A percentile compares a stretch with the other conserved stretches of the same genome.
Conservation (phyloP, 2,797 vertebrate genomes). For the Acrossocheilus fasciatus region DNA sequence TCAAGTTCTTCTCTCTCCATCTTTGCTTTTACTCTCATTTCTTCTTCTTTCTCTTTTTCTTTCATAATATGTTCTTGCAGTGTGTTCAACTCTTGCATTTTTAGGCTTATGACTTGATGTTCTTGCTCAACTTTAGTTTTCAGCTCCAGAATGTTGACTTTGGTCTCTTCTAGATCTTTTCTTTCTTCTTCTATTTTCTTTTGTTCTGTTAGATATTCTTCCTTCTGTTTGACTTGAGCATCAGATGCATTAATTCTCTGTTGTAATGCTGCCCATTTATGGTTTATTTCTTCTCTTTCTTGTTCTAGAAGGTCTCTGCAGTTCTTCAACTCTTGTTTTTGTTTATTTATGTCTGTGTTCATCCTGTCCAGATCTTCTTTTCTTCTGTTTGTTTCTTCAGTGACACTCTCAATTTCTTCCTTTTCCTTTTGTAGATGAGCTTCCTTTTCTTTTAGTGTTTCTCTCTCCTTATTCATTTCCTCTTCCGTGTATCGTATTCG, state of each 20-base stretch:
- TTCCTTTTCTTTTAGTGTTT: slow-evolving; percentile 19
- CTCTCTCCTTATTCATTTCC: neutral
- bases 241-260: neutral
- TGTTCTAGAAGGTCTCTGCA: neutral
- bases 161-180: neutral
- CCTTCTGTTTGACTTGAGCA: neutral
- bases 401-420: neutral
- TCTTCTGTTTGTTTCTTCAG: slow-evolving; percentile 13
- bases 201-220: neutral
- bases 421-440: neutral
- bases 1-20: neutral
- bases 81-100: neutral
- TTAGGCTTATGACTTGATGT: neutral
- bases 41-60: slow-evolving; percentile 12
- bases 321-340: neutral
- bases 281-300: neutral
- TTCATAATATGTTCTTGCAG: slow-evolving; percentile 16
- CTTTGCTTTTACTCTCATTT: neutral
- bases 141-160: neutral
- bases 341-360: neutral
- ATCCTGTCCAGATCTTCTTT: neutral
- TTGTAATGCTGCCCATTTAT: neutral
- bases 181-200: neutral
- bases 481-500: neutral
- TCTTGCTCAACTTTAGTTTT: neutral